Base-by-base conservation (phyloP, 1,140 invertebrate genomes). In the Venturia canescens region DNA sequence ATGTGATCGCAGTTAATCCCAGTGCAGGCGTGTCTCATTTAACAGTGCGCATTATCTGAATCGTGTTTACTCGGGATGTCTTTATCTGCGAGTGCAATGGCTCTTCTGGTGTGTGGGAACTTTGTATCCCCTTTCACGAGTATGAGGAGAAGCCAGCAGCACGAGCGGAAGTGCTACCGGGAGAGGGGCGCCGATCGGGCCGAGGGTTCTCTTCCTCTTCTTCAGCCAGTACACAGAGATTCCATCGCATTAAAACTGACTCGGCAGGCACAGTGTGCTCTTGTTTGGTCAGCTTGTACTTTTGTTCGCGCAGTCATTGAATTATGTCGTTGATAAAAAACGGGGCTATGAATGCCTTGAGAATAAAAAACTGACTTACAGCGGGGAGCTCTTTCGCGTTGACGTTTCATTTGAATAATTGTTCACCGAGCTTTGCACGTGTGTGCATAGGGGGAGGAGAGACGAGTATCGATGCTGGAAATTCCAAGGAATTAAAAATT, bases 41-140 rank as follows among this genome's bases (percentile, higher is more conserved):
- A 38, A 74, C 71, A 44, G 71, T 38, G 71, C 16, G 71, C 16
- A 74, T 74, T 74, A 74, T 74, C 71, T 74, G 53, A 74, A 74
- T 74, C 44, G 71, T 74, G 71, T 74, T 74, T 50, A 74, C 71
- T 74, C 71, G 71, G 44, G 71, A 74, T 44, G 44, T 44, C 71
- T 53, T 53, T 53, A 53, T 53, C 50, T 53, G 50, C n/a, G n/a
- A 13, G 50, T 53, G 50, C 50, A 53, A 23, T 74, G 71, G 34
- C 44, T 27, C 66, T 3, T 26, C n/a, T 21, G 38, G 38, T 74
- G 38, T 74, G 71, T 74, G 71, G 71, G 71, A 74, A 74, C 44
- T 74, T 16, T 53, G 29, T 74, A 74, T 44, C 44, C 71, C 71
- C 71, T 74, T 74, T 23, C 53, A 13, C 23, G 50, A 53, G 15